These are phyloP conservation scores for Trachymyrmex cornetzi DNA, from an alignment of 1,140 invertebrate genomes.

Conservation along the genomic window DNA sequence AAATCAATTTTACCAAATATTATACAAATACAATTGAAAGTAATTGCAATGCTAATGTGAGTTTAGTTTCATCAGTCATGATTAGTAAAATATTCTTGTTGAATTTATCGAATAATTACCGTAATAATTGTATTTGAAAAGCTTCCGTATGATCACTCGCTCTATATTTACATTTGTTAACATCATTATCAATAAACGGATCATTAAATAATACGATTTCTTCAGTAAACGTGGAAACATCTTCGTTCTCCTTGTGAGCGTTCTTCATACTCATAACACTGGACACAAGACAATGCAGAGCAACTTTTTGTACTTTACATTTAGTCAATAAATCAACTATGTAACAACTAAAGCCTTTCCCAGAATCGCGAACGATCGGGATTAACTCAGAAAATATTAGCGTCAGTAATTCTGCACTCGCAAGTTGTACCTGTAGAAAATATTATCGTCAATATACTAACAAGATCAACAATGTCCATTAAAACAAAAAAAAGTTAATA, in stretches of 20 bases:
- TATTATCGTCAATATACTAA: background rate
- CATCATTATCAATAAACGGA: slow-evolving; percentile 85
- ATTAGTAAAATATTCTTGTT: background rate
- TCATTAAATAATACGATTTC: slow-evolving; percentile 95
- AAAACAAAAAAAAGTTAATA: background rate
- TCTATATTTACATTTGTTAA: slow-evolving; percentile 88
- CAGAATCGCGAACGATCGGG: slow-evolving; percentile 94
- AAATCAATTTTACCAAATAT: slow-evolving; percentile 32
- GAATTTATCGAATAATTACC: slow-evolving; percentile 79
- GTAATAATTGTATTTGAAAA: slow-evolving; percentile 92
- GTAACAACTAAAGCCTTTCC: slow-evolving; percentile 93
- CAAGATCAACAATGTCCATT: slow-evolving; percentile 2
- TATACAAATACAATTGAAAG: background rate
- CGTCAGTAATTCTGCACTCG: slow-evolving; percentile 93
- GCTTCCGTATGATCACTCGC: slow-evolving; percentile 91
- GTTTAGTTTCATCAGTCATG: background rate
- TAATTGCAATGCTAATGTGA: background rate
- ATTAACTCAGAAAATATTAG: slow-evolving; percentile 93
- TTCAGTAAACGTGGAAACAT: slow-evolving; percentile 91
- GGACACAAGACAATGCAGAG: slow-evolving; percentile 94
- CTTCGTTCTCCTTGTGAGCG: slow-evolving; percentile 85
- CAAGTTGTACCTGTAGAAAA: slow-evolving; percentile 90
- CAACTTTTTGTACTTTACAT: slow-evolving; percentile 96
- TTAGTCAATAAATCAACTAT: slow-evolving; percentile 93
- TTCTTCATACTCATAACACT: slow-evolving; percentile 90